Conservation (phyloP, 2,113 vertebrate species). For the Corynorhinus townsendii region DNA sequence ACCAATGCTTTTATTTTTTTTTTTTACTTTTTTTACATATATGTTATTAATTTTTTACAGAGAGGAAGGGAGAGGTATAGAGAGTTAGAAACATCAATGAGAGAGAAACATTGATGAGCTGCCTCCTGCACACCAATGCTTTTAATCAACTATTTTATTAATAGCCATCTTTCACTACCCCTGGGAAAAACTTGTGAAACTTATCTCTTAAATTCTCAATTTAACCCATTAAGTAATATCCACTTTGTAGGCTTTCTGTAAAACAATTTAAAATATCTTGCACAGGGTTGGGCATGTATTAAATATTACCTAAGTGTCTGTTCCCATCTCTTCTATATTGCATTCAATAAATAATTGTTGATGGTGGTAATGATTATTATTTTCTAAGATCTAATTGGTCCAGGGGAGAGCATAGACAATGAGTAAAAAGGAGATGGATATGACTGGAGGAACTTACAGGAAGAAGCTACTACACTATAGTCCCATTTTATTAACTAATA, state of each 20-base stretch:
- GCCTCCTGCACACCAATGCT: not conserved
- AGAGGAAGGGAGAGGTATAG: too few species aligned
- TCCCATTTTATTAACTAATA: not conserved
- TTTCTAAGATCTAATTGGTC: not conserved
- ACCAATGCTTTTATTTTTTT: not conserved
- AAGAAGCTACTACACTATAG: not conserved
- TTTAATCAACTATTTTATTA: slow-evolving; percentile 39
- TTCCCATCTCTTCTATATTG: not conserved
- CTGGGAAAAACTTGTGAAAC: slow-evolving; percentile 30
- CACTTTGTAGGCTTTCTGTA: not conserved
- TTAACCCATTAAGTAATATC: slow-evolving; percentile 26
- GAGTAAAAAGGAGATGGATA: not conserved
- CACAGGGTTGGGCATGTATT: not conserved
- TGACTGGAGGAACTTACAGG: not conserved
- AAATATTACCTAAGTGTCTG: not conserved
- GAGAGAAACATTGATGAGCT: too few species aligned
- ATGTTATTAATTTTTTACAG: too few species aligned
- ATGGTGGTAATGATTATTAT: not conserved
- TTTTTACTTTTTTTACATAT: too few species aligned
- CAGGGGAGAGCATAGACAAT: not conserved
- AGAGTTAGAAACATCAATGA: too few species aligned
- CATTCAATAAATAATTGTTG: not conserved
- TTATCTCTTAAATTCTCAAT: slow-evolving; percentile 47
- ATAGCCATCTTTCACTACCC: slow-evolving; percentile 23
- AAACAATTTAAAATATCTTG: slow-evolving; percentile 32